A percentile compares a stretch with the other conserved stretches of the same genome.
Conservation (phyloP, 2,888 invertebrate species). For the Drosophila cognata region DNA sequence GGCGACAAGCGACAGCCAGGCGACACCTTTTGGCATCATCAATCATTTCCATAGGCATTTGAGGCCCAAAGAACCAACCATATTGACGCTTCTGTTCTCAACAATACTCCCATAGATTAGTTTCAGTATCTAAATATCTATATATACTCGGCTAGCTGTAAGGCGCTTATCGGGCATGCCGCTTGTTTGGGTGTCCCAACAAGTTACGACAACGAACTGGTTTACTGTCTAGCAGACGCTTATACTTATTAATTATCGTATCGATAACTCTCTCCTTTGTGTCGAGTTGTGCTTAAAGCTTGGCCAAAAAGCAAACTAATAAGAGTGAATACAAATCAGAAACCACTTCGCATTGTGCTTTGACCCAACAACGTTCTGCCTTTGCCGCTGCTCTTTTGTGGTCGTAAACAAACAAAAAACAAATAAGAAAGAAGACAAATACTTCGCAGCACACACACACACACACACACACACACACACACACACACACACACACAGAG, state of each 20-base stretch:
- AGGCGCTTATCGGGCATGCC: conserved; percentile 70
- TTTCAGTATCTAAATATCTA: conserved; percentile 7
- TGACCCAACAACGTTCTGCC: conserved; percentile 54
- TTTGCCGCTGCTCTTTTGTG: conserved; percentile 59
- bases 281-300: conserved; percentile 16
- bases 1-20: conserved; percentile 7
- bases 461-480: conserved; percentile 21
- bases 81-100: conserved; percentile 48
- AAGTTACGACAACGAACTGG: conserved; percentile 63
- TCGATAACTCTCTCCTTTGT: conserved; percentile 66
- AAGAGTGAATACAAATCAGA: conserved; percentile 13
- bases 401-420: conserved; percentile 58
- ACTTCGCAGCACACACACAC: conserved; percentile 15
- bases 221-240: conserved; percentile 49
- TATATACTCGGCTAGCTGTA: conserved; percentile 39
- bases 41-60: conserved; percentile 52
- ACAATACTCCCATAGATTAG: conserved; percentile 9
- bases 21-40: conserved; percentile 69
- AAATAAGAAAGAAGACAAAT: conserved; percentile 53
- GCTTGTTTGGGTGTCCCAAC: conserved; percentile 71
- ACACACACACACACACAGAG: conserved; percentile 24
- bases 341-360: conserved; percentile 53
- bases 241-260: conserved; percentile 77
- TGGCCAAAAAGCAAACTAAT: conserved; percentile 29
- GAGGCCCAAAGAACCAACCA: conserved; percentile 25